phyloP scores from a whole-genome alignment of 2,888 invertebrate species.

The Eudasyphora cyanicolor region DNA sequence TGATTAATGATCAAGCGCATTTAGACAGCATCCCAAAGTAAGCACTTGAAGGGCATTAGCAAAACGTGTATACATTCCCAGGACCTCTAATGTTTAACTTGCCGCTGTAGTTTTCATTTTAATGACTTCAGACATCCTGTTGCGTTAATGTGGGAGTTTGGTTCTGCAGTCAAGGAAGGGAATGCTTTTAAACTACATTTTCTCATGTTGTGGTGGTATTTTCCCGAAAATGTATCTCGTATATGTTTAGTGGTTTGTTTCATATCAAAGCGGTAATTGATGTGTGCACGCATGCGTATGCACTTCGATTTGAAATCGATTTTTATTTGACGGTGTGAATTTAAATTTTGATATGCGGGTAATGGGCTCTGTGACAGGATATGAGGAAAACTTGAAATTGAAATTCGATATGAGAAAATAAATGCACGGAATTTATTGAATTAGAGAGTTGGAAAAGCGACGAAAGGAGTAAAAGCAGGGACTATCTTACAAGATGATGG shows the following conservation, averaged over 20 bases:
- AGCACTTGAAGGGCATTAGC: not conserved
- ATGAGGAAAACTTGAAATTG: not conserved
- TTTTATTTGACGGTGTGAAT: not conserved
- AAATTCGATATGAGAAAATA: not conserved
- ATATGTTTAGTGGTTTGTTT: not conserved
- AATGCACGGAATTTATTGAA: not conserved
- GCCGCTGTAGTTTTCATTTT: not conserved
- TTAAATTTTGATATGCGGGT: not conserved
- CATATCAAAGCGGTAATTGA: not conserved
- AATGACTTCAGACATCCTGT: constrained; percentile 18
- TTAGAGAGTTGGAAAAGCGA: not conserved
- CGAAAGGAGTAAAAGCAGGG: too few relatives aligned
- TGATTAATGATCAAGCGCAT: constrained; percentile 25
- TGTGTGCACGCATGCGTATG: not conserved
- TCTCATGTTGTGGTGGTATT: not conserved
- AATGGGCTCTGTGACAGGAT: not conserved
- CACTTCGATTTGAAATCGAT: not conserved
- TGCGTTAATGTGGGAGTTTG: constrained; percentile 4
- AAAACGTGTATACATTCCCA: not conserved
- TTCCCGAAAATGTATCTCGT: too few relatives aligned
- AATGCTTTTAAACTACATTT: not conserved
- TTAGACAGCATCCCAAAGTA: not conserved
- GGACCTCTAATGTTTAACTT: not conserved
- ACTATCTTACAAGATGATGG: too few relatives aligned
- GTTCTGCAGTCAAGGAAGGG: not conserved